These are phyloP conservation scores for Aelia acuminata DNA, from an alignment of 2,888 invertebrate genomes.

Conservation along the genomic window DNA sequence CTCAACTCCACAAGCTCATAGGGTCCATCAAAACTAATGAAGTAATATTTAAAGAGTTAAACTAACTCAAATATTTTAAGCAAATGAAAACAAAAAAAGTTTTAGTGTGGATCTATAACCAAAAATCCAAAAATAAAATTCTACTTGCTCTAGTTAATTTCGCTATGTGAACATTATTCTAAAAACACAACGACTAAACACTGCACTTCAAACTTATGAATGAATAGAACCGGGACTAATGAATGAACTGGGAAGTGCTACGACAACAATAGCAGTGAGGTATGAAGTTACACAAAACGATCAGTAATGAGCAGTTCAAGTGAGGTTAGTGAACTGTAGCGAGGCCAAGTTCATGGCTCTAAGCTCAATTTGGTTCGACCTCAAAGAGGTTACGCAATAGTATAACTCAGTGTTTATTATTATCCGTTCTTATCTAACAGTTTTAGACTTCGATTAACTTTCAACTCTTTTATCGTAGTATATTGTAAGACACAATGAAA, in stretches of 20 bases:
- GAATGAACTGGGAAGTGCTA: not conserved
- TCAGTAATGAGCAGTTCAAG: not conserved
- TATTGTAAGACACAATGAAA: not conserved
- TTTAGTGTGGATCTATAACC: too few relatives aligned
- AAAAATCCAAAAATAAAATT: too few relatives aligned
- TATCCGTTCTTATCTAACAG: not conserved
- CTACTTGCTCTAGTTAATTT: too few relatives aligned
- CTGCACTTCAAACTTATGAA: not conserved
- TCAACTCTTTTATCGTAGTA: not conserved
- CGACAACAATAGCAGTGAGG: not conserved
- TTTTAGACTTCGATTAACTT: not conserved
- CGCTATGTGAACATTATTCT: too few relatives aligned
- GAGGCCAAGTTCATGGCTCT: constrained; percentile 8
- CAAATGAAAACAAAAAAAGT: too few relatives aligned
- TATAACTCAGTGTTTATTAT: not conserved
- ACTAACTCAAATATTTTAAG: too few relatives aligned
- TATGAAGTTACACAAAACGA: not conserved
- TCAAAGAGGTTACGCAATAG: not conserved
- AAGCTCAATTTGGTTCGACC: not conserved
- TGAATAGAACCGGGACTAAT: not conserved
- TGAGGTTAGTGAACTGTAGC: not conserved
- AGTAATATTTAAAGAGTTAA: too few relatives aligned
- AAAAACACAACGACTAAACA: not conserved
- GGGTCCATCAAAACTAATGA: too few relatives aligned
- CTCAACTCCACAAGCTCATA: too few relatives aligned